Base-by-base conservation (phyloP, 2,113 vertebrate species). In the Gobiocypris rarus region DNA sequence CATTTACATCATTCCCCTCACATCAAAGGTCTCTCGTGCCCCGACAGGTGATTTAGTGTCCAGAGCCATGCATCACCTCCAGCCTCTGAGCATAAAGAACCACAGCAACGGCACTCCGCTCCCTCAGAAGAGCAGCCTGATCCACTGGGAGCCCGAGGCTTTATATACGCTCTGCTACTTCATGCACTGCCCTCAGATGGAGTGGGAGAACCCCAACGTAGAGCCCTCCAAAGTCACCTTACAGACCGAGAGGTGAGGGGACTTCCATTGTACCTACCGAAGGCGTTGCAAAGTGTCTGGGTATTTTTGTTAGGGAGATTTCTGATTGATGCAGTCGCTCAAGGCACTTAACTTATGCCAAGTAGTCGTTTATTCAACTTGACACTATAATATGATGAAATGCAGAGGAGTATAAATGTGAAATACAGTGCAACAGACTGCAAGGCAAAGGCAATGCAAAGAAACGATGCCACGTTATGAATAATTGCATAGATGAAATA, bases 171-270 rank as follows among this genome's bases (percentile, higher is more conserved):
- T 99, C 26, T 99, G 98, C 91, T 99, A 99, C 90, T 99, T 99
- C 93, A 99, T 99, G 98, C 98, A 99, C 95, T 99, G 97, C 85
- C 97, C 97, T 0, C 98, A 99, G 87, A 97, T 98, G 96, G 98
- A 99, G 88, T 99, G 98, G 97, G 98, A 99, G 89, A 99, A 99
- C 89, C 98, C 97, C 69, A 98, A 99, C 0, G 95, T 98, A 84
- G 98, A 99, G 85, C 98, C 97, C 0, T 97, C 97, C 11, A 99
- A 97, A 92, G 96, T 99, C 85, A 97, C 94, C 0, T 93, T 99
- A 73, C 97, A 97, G 87, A 97, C 95, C 0, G 97, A 99, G 93
- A 97, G 98, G 98, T 99, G 92, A 93, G 95, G 63, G 41, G 19
- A 56, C 28, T n/a, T 59, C 22, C 10, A 24, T n/a, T 59, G 50